Evolutionary conservation across 2,113 vertebrate genomes (phyloP), one percentile per base, ranked within the genome.

Genomic region (Fregetta grallaria): DNA sequence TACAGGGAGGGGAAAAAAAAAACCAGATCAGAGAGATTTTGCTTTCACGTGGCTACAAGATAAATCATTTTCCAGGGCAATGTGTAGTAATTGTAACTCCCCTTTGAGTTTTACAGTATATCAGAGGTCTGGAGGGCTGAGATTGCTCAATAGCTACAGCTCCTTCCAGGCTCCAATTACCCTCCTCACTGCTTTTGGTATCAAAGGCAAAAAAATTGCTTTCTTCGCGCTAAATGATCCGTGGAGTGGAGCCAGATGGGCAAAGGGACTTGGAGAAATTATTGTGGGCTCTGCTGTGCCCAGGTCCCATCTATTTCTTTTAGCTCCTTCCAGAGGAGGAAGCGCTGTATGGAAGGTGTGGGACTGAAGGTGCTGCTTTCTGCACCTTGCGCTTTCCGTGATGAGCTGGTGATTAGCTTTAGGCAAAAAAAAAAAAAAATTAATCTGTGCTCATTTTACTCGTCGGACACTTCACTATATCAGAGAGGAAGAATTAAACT

Each of bases 101-200:
- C 38, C 62, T 94, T 67, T 36, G 53, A 58, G 10, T 56, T 55
- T 72, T 61, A 23, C 34, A 79, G 81, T 56, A 23, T 59, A 53
- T 93, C 47, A 58, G 53, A 94, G 85, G 40, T 45, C 71, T 85
- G 50, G 0, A 94, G 74, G 84, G 66, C 77, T 90, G 84, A 82
- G 66, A 78, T 88, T 70, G 77, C 92, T 94, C 17, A 0, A 68
- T 15, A 90, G 87, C 70, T 79, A 3, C 94, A 6, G 27, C 4
- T 8, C 84, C 94, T 94, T 93, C 70, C 87, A 88, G 80, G 70
- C 70, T 90, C 81, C 93, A 96, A 93, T 96, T 94, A 91, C 87
- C 66, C 77, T 83, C 58, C 81, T 91, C 19, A 1, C 87, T 61
- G 77, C 92, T 90, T 72, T 73, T 84, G 45, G 76, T 65, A 76